Conservation (phyloP, 1,140 invertebrate species). For the Dinoponera quadriceps region DNA sequence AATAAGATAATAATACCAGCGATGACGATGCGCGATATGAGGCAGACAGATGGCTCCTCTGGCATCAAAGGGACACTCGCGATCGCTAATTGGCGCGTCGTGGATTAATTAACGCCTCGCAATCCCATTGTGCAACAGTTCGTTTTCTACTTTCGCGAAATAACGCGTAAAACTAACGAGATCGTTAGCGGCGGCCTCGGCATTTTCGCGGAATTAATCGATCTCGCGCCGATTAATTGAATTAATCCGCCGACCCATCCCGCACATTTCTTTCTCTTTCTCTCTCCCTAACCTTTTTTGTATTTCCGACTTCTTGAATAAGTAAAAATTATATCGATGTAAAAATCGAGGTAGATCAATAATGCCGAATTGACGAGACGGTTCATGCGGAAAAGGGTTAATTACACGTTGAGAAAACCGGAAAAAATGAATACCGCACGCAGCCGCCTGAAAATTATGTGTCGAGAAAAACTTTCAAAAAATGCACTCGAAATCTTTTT, state of each 20-base stretch:
- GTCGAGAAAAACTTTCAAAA: no score
- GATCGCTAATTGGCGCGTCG: slow-evolving; percentile 54
- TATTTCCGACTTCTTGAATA: slow-evolving; percentile 1
- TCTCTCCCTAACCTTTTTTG: slow-evolving; percentile 11
- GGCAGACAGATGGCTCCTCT: not conserved
- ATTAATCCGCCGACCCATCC: slow-evolving; percentile 17
- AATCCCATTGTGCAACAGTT: slow-evolving; percentile 56
- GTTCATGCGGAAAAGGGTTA: no score
- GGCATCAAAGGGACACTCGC: slow-evolving; percentile 43
- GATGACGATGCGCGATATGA: slow-evolving; percentile 20
- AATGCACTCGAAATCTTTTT: no score
- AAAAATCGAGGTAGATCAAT: not conserved
- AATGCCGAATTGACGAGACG: not conserved
- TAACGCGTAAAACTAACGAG: slow-evolving; percentile 61
- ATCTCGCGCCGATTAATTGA: slow-evolving; percentile 48
- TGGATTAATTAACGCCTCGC: slow-evolving; percentile 60
- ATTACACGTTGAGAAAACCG: no score
- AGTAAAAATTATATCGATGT: not conserved
- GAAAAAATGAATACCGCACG: no score
- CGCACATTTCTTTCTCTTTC: not conserved
- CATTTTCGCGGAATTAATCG: slow-evolving; percentile 51
- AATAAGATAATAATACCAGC: slow-evolving; percentile 33
- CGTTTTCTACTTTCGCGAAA: slow-evolving; percentile 59
- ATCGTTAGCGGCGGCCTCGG: slow-evolving; percentile 41
- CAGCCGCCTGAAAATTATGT: no score